Conservation (phyloP, 2,888 invertebrate species). For the Unio delphinus region DNA sequence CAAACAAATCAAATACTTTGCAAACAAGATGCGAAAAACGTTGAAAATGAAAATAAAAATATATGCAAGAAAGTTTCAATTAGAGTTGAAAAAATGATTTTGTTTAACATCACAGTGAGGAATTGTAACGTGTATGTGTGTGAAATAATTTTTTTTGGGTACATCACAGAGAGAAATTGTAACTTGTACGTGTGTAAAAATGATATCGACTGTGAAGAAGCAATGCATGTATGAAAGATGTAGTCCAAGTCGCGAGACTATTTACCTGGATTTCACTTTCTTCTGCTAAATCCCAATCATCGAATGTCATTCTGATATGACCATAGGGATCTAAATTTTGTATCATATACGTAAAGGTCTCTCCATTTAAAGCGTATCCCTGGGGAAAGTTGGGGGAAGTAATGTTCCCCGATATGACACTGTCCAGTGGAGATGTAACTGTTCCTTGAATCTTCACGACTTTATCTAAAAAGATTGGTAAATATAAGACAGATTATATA, state of each 20-base stretch:
- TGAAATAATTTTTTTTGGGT: no score
- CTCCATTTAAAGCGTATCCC: slow-evolving; percentile 63
- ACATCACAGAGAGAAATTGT: no score
- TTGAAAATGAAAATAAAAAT: no score
- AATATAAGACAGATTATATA: background rate
- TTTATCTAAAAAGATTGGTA: slow-evolving; percentile 47
- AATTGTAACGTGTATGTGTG: no score
- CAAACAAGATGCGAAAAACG: no score
- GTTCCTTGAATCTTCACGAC: slow-evolving; percentile 49
- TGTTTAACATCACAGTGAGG: no score
- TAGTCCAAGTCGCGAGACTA: background rate
- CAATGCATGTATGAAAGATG: no score
- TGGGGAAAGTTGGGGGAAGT: slow-evolving; percentile 63
- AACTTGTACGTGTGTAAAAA: no score
- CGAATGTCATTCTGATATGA: slow-evolving; percentile 56
- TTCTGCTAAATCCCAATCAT: slow-evolving; percentile 63
- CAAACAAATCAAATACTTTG: no score
- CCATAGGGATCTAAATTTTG: slow-evolving; percentile 63
- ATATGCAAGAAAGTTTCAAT: no score
- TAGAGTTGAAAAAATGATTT: no score
- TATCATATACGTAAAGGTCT: slow-evolving; percentile 61
- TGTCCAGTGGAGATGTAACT: slow-evolving; percentile 44
- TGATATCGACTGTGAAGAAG: no score
- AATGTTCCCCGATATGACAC: slow-evolving; percentile 44
- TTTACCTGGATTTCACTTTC: slow-evolving; percentile 58